phyloP scores from a whole-genome alignment of 2,113 vertebrate species.

The human region DNA sequence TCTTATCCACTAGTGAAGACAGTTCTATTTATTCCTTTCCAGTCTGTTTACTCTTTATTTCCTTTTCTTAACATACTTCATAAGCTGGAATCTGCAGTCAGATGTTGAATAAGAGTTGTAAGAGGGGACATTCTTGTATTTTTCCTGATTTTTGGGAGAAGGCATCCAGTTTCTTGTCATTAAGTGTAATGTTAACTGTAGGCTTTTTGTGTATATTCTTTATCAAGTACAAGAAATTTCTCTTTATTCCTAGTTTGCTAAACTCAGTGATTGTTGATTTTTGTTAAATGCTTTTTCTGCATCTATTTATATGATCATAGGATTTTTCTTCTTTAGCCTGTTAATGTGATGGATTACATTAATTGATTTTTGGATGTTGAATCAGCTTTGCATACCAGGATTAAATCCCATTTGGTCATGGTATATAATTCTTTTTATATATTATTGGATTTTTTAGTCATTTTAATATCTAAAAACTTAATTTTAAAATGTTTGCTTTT shows the following conservation, averaged over 20 bases:
- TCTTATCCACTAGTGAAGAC: neutral
- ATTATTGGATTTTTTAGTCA: neutral
- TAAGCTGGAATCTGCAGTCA: neutral
- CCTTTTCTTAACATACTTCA: neutral
- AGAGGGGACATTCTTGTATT: neutral
- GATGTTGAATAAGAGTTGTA: neutral
- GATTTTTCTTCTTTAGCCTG: neutral
- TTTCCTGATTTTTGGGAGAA: neutral
- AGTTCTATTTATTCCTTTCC: neutral
- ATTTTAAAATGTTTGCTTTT: neutral
- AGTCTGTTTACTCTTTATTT: neutral
- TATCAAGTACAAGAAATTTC: neutral
- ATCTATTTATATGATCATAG: neutral
- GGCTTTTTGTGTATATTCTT: neutral
- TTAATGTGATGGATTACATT: neutral
- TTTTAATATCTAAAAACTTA: neutral
- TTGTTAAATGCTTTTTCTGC: neutral
- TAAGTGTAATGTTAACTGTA: neutral
- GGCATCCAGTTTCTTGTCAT: neutral
- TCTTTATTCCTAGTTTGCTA: neutral
- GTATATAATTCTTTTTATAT: neutral
- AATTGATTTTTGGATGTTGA: neutral
- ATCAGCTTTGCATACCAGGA: neutral
- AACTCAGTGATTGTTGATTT: neutral
- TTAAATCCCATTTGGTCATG: neutral